A percentile compares a stretch with the other conserved stretches of the same genome.
Conservation (phyloP, 2,797 vertebrate species). For the Amazona ochrocephala region DNA sequence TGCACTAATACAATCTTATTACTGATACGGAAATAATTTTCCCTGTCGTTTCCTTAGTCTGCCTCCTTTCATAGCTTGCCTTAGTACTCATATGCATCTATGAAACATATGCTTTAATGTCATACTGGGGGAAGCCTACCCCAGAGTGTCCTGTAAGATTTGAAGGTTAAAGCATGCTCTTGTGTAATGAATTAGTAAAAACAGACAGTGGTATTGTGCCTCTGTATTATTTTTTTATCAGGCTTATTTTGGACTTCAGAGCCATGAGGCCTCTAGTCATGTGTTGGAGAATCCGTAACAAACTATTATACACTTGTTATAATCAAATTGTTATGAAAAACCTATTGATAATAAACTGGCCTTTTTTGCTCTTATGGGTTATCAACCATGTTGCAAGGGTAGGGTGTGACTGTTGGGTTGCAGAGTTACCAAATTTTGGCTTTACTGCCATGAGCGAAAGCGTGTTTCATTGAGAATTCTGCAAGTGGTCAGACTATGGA, state of each 20-base stretch:
- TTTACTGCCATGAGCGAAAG: background rate
- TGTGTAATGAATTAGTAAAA: background rate
- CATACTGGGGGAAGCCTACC: too few relatives aligned
- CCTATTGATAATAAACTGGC: background rate
- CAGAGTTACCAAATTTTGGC: accelerated
- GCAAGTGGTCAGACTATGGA: background rate
- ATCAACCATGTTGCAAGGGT: background rate
- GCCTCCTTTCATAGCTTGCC: background rate
- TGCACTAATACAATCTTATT: background rate
- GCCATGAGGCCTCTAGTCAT: too few relatives aligned
- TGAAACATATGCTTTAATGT: background rate
- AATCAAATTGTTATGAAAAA: background rate
- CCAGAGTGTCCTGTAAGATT: background rate
- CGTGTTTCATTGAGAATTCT: background rate
- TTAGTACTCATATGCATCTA: background rate
- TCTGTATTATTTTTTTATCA: background rate
- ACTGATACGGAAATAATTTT: background rate
- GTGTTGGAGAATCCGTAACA: background rate
- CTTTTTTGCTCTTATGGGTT: background rate
- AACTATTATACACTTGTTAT: background rate
- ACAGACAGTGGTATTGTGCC: background rate
- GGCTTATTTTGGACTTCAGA: background rate
- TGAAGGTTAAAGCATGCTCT: background rate
- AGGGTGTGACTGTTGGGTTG: background rate
- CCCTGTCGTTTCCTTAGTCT: background rate